phyloP scores from a whole-genome alignment of 2,113 vertebrate species.

The Regulus satrapa region DNA sequence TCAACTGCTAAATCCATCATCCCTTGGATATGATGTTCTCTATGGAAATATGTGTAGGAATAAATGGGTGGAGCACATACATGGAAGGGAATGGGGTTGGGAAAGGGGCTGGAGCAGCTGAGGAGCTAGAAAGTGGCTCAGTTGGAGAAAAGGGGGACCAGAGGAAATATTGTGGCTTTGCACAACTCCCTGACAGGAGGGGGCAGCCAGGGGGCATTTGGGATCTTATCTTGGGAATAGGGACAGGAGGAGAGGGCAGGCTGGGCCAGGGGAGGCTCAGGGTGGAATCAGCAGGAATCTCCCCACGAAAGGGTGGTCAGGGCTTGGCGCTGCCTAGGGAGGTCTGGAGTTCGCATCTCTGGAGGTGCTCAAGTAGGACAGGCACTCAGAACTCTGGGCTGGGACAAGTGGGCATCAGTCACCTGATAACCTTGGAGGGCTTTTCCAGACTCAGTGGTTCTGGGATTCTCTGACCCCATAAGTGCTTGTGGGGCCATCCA shows the following conservation, averaged over 20 bases:
- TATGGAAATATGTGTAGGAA: background rate
- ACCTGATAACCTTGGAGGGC: accelerated
- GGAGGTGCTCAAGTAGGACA: background rate
- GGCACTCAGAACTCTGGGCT: accelerated
- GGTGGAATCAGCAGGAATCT: background rate
- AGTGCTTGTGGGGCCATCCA: background rate
- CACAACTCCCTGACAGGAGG: background rate
- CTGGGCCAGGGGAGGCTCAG: background rate
- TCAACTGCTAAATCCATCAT: background rate
- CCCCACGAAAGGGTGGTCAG: accelerated
- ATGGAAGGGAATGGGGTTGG: background rate
- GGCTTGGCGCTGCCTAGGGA: background rate
- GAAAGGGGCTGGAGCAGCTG: background rate
- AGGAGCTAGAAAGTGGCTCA: background rate
- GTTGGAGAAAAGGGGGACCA: background rate
- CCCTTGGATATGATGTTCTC: background rate
- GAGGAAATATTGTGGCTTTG: background rate
- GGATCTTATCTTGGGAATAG: background rate
- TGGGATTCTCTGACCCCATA: background rate
- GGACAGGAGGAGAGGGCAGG: background rate
- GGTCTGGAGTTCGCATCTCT: background rate
- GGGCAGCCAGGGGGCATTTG: background rate
- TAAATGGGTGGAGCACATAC: background rate
- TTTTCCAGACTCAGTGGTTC: background rate
- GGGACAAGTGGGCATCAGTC: accelerated